Conservation (phyloP, 2,888 invertebrate species). For the Lomographa bimaculata region DNA sequence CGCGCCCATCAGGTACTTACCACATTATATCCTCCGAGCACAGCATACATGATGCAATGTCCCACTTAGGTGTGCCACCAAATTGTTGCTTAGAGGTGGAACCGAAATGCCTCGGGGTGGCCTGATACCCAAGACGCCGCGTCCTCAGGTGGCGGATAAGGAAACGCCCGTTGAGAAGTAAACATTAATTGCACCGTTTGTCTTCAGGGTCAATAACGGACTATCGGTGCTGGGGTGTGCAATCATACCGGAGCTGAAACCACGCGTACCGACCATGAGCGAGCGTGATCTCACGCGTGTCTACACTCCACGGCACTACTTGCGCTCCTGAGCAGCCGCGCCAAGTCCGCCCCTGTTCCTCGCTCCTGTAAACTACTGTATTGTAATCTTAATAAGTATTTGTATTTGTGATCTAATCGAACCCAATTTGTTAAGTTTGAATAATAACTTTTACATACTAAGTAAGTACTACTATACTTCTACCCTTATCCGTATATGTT, state of each 20-base stretch:
- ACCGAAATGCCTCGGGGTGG: no score
- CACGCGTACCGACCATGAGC: constrained; percentile 82
- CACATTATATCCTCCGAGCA: not conserved
- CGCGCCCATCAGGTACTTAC: constrained; percentile 52
- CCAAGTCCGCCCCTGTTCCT: not conserved
- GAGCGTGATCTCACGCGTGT: constrained; percentile 79
- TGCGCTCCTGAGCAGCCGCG: constrained; percentile 54
- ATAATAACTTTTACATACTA: no score
- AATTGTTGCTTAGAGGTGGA: no score
- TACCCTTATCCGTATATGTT: no score
- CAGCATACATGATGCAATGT: no score
- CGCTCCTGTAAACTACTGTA: not conserved
- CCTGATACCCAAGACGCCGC: no score
- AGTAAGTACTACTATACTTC: no score
- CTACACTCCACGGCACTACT: constrained; percentile 52
- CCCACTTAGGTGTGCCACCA: no score
- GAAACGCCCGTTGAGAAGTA: no score
- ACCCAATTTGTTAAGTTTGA: constrained; percentile 17
- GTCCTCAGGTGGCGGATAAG: no score
- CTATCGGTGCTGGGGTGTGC: constrained; percentile 81
- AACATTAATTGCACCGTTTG: no score
- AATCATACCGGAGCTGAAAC: constrained; percentile 82
- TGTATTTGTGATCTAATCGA: constrained; percentile 1
- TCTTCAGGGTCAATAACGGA: constrained; percentile 62
- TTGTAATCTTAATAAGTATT: not conserved